These are phyloP conservation scores for Cryptotermes secundus DNA, from an alignment of 1,140 invertebrate species.

Conservation along the genomic window DNA sequence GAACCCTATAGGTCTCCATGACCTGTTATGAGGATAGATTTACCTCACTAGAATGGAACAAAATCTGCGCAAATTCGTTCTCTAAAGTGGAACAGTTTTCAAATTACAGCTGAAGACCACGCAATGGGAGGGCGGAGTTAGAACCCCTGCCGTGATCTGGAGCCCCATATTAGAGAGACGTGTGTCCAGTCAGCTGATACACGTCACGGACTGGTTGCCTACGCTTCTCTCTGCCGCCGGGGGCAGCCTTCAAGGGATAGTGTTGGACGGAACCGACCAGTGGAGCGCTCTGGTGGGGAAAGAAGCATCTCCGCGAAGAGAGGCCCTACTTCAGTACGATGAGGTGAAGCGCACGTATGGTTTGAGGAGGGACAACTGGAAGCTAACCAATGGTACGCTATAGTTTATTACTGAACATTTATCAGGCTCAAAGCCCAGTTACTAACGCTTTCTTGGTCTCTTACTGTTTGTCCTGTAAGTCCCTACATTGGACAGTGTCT, in stretches of 20 bases:
- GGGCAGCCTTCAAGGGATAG: not conserved
- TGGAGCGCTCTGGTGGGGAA: constrained; percentile 43
- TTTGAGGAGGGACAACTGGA: constrained; percentile 49
- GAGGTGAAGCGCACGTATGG: constrained; percentile 50
- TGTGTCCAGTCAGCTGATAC: constrained; percentile 64
- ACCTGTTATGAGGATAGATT: too few species aligned
- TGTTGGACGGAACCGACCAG: not conserved
- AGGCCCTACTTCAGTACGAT: constrained; percentile 52
- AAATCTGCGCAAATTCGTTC: too few species aligned
- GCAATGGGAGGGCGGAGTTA: constrained; percentile 71
- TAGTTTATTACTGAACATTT: not conserved
- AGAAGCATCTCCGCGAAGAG: constrained; percentile 48
- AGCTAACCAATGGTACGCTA: constrained; percentile 51
- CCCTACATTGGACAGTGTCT: too few species aligned
- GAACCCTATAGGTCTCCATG: too few species aligned
- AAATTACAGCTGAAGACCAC: constrained; percentile 58
- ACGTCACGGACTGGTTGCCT: constrained; percentile 66
- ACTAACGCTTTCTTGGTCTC: too few species aligned
- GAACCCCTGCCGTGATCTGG: constrained; percentile 65
- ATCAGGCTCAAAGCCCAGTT: too few species aligned
- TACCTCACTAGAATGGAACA: too few species aligned
- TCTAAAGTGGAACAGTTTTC: too few species aligned
- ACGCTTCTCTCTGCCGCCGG: not conserved
- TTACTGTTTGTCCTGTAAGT: too few species aligned
- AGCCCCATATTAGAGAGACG: constrained; percentile 59